Conservation (phyloP, 2,113 vertebrate species). For the Trogon melanurus region DNA sequence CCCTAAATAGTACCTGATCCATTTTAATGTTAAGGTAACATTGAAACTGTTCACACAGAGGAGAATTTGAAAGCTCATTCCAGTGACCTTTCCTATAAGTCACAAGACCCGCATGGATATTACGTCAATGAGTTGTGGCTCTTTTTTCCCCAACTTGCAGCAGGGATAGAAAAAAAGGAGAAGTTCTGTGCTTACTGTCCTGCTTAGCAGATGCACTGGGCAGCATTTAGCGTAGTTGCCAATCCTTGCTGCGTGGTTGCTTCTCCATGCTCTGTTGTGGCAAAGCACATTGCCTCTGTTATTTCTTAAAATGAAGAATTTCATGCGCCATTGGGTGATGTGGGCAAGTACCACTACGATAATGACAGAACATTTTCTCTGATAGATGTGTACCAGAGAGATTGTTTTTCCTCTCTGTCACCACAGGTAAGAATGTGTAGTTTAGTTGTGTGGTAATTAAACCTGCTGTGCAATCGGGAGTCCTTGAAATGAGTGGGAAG, state of each 20-base stretch:
- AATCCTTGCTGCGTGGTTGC: background rate
- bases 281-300: background rate
- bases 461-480: background rate
- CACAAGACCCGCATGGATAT: background rate
- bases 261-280: background rate
- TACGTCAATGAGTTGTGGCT: background rate
- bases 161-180: background rate
- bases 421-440: background rate
- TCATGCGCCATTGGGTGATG: background rate
- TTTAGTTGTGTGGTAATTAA: constrained; percentile 13
- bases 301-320: constrained; percentile 5
- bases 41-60: background rate
- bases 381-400: background rate
- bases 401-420: background rate
- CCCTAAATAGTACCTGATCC: background rate
- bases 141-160: fast-evolving
- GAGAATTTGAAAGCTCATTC: background rate
- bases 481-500: background rate
- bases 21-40: background rate
- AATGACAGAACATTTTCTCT: background rate
- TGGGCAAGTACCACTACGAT: background rate
- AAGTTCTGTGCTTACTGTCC: background rate
- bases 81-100: constrained; percentile 20
- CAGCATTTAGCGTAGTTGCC: background rate
- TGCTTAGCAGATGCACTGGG: background rate